Percentiles rank a stretch among this genome's conserved stretches.
These are phyloP conservation scores for Drosophila ananassae DNA, from an alignment of 1,140 invertebrate genomes.

Conservation along the genomic window DNA sequence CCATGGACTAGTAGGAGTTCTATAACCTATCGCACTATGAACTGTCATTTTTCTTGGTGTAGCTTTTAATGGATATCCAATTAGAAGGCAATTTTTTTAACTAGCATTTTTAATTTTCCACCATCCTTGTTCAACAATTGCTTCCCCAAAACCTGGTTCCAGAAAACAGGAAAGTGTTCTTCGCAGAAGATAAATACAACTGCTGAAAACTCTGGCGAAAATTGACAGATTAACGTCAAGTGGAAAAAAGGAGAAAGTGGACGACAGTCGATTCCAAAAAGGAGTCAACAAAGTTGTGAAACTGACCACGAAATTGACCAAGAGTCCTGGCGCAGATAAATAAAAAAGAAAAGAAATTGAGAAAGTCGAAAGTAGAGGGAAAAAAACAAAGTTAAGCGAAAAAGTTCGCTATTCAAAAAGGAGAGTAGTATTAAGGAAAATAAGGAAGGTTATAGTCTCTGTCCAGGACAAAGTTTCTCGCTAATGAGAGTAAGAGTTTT, in stretches of 20 bases:
- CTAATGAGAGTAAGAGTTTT: conserved; percentile 79
- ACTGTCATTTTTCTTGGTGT: too few relatives aligned
- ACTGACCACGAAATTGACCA: conserved; percentile 64
- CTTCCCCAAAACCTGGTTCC: neutral
- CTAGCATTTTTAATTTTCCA: too few relatives aligned
- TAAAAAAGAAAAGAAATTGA: conserved; percentile 18
- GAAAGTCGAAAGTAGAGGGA: conserved; percentile 16
- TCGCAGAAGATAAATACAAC: neutral
- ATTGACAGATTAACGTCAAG: conserved; percentile 36
- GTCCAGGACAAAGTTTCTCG: conserved; percentile 51
- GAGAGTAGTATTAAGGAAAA: conserved; percentile 33
- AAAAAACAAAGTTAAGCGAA: conserved; percentile 67
- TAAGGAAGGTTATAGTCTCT: conserved; percentile 49
- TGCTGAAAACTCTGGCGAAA: conserved; percentile 22
- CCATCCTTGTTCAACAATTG: too few relatives aligned
- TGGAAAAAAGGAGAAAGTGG: conserved; percentile 7
- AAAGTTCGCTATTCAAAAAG: conserved; percentile 64
- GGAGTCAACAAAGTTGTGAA: conserved; percentile 60
- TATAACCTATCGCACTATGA: too few relatives aligned
- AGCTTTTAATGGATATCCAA: too few relatives aligned
- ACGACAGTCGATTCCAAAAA: conserved; percentile 55
- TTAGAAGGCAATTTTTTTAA: too few relatives aligned
- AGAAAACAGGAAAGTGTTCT: neutral
- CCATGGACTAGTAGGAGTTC: too few relatives aligned
- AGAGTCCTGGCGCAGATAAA: conserved; percentile 52